Percentiles rank a stretch among this genome's conserved stretches.
Evolutionary conservation across 2,797 vertebrate genomes (phyloP).

Genomic region (Characodon lateralis): DNA sequence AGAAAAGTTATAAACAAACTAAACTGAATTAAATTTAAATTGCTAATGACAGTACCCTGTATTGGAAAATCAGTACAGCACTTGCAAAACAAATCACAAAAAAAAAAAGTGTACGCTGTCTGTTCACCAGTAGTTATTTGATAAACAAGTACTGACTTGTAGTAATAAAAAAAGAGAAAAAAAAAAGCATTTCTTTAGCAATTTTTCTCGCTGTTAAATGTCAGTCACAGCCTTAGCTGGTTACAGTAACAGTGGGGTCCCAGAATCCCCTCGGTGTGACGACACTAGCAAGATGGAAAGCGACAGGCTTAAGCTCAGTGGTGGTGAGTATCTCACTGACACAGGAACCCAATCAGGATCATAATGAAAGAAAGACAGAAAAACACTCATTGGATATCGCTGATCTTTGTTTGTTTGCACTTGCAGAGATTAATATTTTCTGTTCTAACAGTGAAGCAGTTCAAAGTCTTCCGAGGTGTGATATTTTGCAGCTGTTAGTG

Average conservation of each 20-base stretch:
- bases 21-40: not conserved
- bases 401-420: constrained; percentile 10
- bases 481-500: constrained; percentile 49
- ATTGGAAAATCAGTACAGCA: not conserved
- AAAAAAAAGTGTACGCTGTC: not conserved
- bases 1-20: not conserved
- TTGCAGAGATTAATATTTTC: constrained; percentile 46
- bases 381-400: constrained; percentile 37
- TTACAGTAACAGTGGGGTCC: constrained; percentile 3
- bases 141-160: not conserved
- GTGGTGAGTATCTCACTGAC: constrained; percentile 22
- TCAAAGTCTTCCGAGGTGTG: constrained; percentile 28
- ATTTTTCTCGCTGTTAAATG: not conserved
- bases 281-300: constrained; percentile 16
- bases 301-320: constrained; percentile 32
- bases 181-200: not conserved
- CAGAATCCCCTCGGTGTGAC: constrained; percentile 4
- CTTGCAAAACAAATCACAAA: not conserved
- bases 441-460: constrained; percentile 21
- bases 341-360: constrained; percentile 30
- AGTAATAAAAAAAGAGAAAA: not conserved
- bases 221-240: constrained; percentile 1
- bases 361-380: constrained; percentile 34
- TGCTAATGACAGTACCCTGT: not conserved
- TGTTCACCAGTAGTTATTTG: not conserved